Base-by-base conservation (phyloP, 2,797 vertebrate species). In the Bryconaethiops microstoma region DNA sequence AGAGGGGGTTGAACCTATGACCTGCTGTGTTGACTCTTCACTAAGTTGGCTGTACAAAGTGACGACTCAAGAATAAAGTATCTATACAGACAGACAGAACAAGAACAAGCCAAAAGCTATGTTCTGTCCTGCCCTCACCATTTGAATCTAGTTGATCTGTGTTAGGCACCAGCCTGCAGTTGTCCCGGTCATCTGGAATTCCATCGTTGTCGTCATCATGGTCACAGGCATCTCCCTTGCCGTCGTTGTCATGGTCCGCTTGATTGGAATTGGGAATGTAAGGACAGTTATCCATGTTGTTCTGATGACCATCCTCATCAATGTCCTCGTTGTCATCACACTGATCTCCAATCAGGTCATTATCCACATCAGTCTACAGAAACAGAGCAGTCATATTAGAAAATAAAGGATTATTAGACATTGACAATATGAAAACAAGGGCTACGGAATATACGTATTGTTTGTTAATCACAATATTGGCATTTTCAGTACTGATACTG, bases 261-360 rank as follows among this genome's bases (percentile, higher is more conserved):
- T 99, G 98, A 90, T 97, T 98, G 88, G 97, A 94, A 0, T 99
- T 99, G 83, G 97, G 86, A 42, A 99, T 89, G 89, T 98, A 99
- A 5, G 97, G 97, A 60, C 98, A 99, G 90, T 99, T 99, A 92
- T 99, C 98, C 77, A 99, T 92, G 81, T 96, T 97, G 92, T 99
- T 99, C 89, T 99, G 98, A 91, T 96, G 95, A 2, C 98, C 98
- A 6, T 99, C 98, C 62, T 97, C 97, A 21, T 99, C 98, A 1
- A 99, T 96, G 90, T 99, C 98, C 48, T 96, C 90, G 8, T 96
- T 99, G 87, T 96, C 90, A 82, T 99, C 98, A 75, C 98, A 99
- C 87, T 95, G 93, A 86, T 99, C 97, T 39, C 98, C 98, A 74
- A 99, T 96, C 0, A 99, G 92, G 91, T 99, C 98, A 1, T 94